Evolutionary conservation across 2,888 invertebrate genomes (phyloP), one percentile per base, ranked within the genome.

Genomic region (Cheilosia soror): DNA sequence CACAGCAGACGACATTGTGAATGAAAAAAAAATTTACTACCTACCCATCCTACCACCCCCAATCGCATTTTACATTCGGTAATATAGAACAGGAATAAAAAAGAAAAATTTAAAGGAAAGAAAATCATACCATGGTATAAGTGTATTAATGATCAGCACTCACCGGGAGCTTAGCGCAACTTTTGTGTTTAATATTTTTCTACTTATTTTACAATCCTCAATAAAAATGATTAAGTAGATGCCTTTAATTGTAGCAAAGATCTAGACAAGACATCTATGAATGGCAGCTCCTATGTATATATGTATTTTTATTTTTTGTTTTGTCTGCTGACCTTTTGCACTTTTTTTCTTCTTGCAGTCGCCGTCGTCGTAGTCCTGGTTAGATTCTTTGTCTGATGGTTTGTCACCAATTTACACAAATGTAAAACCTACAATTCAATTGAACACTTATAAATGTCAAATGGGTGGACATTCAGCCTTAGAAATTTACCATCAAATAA

Each of bases 311-410:
- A 85, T 77, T 85, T 85, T 81, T 85, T 85, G 85, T 85, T 85
- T 85, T 88, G 88, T 87, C 89, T 89, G 91, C 91, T 90, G 90
- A 90, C 91, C 91, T 90, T 91, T 91, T 89, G 87, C 89, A 90
- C 89, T 91, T 90, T 85, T 88, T 88, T 83, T 75, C 73, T 82
- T 76, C 77, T 83, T 55, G 62, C 72, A 53, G 65, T 82, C 82
- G 62, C 57, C 87, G 87, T 86, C 47, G 58, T 69, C 66, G 37
- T 47, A 60, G 76, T 72, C 69, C 79, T 77, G 58, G 37, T 71
- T 71, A 20, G 53, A 66, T 87, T 86, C 82, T 83, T 87, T 77
- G 87, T 87, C 79, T 80, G 82, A 76, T 86, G 77, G 87, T 71
- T 78, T 78, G 40, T 73, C 81, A 87, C 82, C 86, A 68, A 81